A percentile compares a stretch with the other conserved stretches of the same genome.
Conservation (phyloP, 64 coral and sea anemone genomes). For the Astreopora myriophthalma region DNA sequence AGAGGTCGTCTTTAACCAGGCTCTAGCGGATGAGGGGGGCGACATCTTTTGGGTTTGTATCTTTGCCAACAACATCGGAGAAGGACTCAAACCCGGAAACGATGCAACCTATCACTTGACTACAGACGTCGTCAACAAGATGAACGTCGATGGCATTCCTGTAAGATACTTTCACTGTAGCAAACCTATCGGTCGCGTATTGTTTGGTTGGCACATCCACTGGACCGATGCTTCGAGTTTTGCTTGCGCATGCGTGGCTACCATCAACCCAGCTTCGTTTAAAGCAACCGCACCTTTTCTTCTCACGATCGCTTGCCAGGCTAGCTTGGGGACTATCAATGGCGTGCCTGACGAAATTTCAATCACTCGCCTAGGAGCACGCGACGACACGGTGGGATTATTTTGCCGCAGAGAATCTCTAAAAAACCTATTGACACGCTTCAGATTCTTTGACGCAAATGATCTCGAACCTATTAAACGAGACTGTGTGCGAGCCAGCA, state of each 20-base stretch:
- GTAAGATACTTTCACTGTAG: background rate
- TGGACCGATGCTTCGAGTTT: background rate
- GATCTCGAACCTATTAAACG: background rate
- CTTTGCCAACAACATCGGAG: background rate
- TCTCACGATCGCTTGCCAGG: background rate
- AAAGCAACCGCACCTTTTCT: background rate
- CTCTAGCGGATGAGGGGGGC: background rate
- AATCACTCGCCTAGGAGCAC: background rate
- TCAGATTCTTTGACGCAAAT: background rate
- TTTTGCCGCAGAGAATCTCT: background rate
- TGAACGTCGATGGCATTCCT: background rate
- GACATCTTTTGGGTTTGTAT: background rate
- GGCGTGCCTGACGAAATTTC: background rate
- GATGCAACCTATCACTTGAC: background rate
- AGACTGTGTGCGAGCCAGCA: background rate
- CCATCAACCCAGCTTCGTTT: background rate
- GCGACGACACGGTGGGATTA: background rate
- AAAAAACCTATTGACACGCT: background rate
- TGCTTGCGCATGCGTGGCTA: background rate
- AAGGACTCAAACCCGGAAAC: background rate
- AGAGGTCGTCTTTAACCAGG: background rate
- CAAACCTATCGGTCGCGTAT: background rate
- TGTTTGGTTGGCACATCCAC: background rate
- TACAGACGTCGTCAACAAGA: background rate
- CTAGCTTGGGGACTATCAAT: background rate